Percentiles rank a stretch among this genome's conserved stretches.
Evolutionary conservation across 2,113 vertebrate species (phyloP).

Genomic region (Nothoprocta pentlandii): DNA sequence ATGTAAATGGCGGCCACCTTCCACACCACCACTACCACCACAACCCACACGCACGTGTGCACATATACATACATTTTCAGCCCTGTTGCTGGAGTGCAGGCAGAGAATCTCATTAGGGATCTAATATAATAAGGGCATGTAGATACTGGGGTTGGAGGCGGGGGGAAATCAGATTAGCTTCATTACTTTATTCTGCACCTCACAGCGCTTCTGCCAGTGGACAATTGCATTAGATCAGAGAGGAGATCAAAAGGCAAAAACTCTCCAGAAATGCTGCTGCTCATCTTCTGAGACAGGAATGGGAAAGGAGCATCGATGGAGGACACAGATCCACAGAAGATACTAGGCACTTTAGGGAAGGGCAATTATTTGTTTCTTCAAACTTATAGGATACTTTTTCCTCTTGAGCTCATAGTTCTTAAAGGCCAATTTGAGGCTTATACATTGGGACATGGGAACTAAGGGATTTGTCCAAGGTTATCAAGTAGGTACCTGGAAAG

Average conservation of each 20-base stretch:
- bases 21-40: slow-evolving; percentile 63
- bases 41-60: neutral
- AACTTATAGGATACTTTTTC: neutral
- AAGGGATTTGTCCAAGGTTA: neutral
- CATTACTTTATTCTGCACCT: slow-evolving; percentile 98
- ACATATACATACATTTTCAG: slow-evolving; percentile 71
- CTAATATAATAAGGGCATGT: slow-evolving; percentile 99
- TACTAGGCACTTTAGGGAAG: neutral
- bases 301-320: neutral
- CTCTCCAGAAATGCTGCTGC: slow-evolving; percentile 78
- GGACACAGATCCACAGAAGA: neutral
- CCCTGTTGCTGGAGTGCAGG: slow-evolving; percentile 86
- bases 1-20: slow-evolving; percentile 93
- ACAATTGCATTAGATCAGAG: slow-evolving; percentile 95
- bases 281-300: slow-evolving; percentile 68
- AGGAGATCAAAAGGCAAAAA: slow-evolving; percentile 92
- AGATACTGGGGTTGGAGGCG: slow-evolving; percentile 88
- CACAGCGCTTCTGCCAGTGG: slow-evolving; percentile 91
- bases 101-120: slow-evolving; percentile 95
- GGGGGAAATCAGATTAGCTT: slow-evolving; percentile 96
- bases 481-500: neutral
- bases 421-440: neutral
- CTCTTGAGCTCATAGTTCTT: neutral
- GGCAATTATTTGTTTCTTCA: neutral
- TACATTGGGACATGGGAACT: neutral